These are phyloP conservation scores for Dicyrtoma fusca DNA, from an alignment of 2,888 invertebrate genomes.

Conservation along the genomic window DNA sequence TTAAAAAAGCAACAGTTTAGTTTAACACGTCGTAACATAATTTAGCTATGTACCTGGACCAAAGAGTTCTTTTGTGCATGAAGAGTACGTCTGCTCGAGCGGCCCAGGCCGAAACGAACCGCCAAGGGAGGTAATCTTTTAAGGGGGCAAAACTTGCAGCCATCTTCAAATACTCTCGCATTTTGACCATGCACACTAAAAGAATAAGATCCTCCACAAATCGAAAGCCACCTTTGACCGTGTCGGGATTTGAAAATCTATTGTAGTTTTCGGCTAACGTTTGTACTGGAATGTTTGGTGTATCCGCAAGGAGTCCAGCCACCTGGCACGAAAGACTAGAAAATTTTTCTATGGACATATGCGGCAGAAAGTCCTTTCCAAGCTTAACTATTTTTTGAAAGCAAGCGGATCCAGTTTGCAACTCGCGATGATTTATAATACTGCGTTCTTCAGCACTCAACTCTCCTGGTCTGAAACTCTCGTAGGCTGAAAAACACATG, in stretches of 20 bases:
- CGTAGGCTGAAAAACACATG: conserved; percentile 24
- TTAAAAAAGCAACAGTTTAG: not conserved
- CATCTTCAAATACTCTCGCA: conserved; percentile 20
- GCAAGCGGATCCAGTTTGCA: not conserved
- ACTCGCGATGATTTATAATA: not conserved
- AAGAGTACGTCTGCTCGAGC: conserved; percentile 21
- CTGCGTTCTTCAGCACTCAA: not conserved
- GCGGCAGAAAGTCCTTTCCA: not conserved
- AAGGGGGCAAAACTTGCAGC: conserved; percentile 20
- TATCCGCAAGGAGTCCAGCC: not conserved
- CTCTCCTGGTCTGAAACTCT: conserved; percentile 2
- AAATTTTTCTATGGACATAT: not conserved
- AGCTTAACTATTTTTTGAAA: conserved; percentile 20
- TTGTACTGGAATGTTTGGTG: conserved; percentile 7
- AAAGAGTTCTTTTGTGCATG: not conserved
- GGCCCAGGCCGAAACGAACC: conserved; percentile 17
- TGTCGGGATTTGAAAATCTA: conserved; percentile 17
- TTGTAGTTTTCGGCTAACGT: conserved; percentile 21
- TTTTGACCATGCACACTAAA: conserved; percentile 29
- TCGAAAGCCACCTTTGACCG: conserved; percentile 12
- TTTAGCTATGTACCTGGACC: conserved; percentile 27
- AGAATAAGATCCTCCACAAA: conserved; percentile 28
- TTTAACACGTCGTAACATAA: not conserved
- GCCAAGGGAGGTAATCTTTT: conserved; percentile 32
- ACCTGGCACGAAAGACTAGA: not conserved